Percentiles rank a stretch among this genome's conserved stretches.
Evolutionary conservation across 2,888 invertebrate species (phyloP).

Genomic region (Dynastes grantii): DNA sequence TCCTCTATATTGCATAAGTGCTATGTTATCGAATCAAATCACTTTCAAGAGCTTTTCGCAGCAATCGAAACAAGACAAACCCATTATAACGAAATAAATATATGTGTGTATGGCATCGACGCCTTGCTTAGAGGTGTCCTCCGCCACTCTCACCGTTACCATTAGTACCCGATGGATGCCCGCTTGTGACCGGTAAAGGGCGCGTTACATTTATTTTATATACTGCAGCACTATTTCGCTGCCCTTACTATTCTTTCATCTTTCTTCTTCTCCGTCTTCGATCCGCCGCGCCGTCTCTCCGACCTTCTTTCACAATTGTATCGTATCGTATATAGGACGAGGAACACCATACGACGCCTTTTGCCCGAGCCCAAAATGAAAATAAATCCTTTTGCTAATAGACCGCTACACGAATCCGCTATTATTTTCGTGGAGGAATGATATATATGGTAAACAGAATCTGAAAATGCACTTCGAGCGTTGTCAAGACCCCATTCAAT

Average conservation of each 20-base stretch:
- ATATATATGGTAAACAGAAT: slow-evolving; percentile 72
- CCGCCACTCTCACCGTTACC: slow-evolving; percentile 43
- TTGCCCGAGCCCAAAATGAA: slow-evolving; percentile 67
- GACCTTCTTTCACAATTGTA: background rate
- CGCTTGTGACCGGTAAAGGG: background rate
- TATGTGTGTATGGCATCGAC: slow-evolving; percentile 43
- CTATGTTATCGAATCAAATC: slow-evolving; percentile 1
- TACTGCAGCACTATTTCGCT: background rate
- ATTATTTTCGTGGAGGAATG: slow-evolving; percentile 73
- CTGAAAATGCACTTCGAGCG: slow-evolving; percentile 69
- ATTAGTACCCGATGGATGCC: slow-evolving; percentile 53
- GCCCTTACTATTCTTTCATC: slow-evolving; percentile 53
- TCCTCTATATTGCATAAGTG: too few species aligned
- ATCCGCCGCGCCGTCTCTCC: background rate
- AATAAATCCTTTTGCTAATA: slow-evolving; percentile 75
- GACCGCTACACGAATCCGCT: slow-evolving; percentile 74
- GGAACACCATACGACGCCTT: slow-evolving; percentile 22
- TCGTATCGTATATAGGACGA: background rate
- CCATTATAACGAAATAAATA: slow-evolving; percentile 66
- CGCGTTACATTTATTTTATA: background rate
- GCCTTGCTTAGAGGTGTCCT: slow-evolving; percentile 40
- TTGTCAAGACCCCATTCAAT: slow-evolving; percentile 56
- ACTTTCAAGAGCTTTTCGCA: slow-evolving; percentile 59
- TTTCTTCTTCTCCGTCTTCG: slow-evolving; percentile 50
- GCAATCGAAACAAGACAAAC: slow-evolving; percentile 70